Percentiles rank a stretch among this genome's conserved stretches.
Evolutionary conservation across 1,140 invertebrate genomes (phyloP).

Genomic region (Aphelinus certus): DNA sequence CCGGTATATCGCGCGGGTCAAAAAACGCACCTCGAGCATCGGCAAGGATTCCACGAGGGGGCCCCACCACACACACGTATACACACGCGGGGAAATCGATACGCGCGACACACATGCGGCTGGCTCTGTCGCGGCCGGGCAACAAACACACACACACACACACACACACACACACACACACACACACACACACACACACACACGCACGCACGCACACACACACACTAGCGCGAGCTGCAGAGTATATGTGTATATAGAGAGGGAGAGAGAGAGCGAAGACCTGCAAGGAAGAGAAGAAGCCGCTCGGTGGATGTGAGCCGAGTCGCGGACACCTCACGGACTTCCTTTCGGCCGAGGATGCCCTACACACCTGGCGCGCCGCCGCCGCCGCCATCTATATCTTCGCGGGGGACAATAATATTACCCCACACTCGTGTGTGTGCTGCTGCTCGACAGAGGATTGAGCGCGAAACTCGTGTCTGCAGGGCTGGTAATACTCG

Average conservation of each 20-base stretch:
- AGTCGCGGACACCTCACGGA: conserved; percentile 60
- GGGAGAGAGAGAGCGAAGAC: conserved; percentile 61
- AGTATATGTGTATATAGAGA: not conserved
- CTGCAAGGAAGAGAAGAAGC: conserved; percentile 63
- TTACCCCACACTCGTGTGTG: not conserved
- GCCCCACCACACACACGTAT: not conserved
- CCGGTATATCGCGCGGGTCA: no score
- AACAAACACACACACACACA: no score
- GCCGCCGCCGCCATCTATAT: conserved; percentile 21
- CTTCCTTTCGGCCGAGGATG: conserved; percentile 56
- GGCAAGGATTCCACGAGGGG: no score
- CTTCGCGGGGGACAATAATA: no score
- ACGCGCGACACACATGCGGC: conserved; percentile 28
- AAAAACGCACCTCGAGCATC: no score
- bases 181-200: no score
- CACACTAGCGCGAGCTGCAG: no score
- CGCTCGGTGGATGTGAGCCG: conserved; percentile 44
- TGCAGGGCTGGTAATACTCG: not conserved
- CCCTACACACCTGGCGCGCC: conserved; percentile 6
- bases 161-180: no score
- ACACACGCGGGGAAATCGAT: conserved; percentile 52
- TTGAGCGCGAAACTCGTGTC: not conserved
- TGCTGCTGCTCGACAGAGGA: not conserved
- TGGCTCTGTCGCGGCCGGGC: conserved; percentile 24
- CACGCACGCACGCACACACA: no score